Evolutionary conservation across 1,140 invertebrate species (phyloP).

Genomic region (Cecropterus lyciades): DNA sequence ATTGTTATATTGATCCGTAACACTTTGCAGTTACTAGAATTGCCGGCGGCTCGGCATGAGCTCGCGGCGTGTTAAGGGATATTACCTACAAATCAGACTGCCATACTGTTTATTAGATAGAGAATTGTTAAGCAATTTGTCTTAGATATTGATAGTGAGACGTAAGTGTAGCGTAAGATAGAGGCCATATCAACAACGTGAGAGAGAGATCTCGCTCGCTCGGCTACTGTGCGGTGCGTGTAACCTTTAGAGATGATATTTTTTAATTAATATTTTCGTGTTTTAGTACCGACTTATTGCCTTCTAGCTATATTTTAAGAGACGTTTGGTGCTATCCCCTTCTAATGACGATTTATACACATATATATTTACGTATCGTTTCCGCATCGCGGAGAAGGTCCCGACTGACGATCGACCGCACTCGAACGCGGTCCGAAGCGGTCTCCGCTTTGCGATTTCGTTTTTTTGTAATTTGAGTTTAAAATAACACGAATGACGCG

Average conservation of each 20-base stretch:
- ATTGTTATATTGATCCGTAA: background rate
- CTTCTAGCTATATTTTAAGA: conserved; percentile 11
- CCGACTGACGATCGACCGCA: too few relatives aligned
- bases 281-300: conserved; percentile 10
- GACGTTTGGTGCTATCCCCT: conserved; percentile 21
- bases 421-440: too few relatives aligned
- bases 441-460: background rate
- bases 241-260: conserved; percentile 16
- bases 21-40: background rate
- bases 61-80: background rate
- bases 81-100: conserved; percentile 48
- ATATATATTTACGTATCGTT: background rate
- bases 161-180: conserved; percentile 37
- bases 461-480: conserved; percentile 1
- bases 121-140: conserved; percentile 29
- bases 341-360: background rate
- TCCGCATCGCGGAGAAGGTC: background rate
- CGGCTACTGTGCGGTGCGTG: conserved; percentile 7
- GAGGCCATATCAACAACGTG: conserved; percentile 42
- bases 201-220: conserved; percentile 18
- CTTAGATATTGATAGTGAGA: conserved; percentile 33
- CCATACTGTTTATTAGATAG: conserved; percentile 52
- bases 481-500: background rate
- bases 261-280: conserved; percentile 20
- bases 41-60: background rate